A percentile compares a stretch with the other conserved stretches of the same genome.
Evolutionary conservation across 2,797 vertebrate genomes (phyloP).

Genomic region (Allobates femoralis): DNA sequence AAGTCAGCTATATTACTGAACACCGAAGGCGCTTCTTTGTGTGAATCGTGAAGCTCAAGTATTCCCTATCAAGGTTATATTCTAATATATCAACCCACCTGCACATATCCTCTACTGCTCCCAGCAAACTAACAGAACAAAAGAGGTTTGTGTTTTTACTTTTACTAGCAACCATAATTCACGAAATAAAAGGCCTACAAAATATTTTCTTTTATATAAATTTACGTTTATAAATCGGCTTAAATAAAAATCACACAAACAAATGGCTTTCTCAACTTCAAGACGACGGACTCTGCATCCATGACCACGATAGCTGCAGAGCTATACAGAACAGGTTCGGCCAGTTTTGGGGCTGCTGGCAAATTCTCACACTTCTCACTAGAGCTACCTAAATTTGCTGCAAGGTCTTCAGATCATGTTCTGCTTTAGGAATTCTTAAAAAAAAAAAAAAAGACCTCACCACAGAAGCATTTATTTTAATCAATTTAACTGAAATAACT

Average conservation of each 20-base stretch:
- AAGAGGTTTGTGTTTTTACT: neutral
- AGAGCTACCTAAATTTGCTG: conserved; percentile 67
- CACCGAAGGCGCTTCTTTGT: neutral
- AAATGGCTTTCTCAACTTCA: conserved; percentile 1
- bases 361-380: conserved; percentile 68
- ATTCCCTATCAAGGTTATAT: neutral
- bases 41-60: neutral
- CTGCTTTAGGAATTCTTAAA: neutral
- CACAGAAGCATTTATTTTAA: neutral
- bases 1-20: neutral
- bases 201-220: neutral
- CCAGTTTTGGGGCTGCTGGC: conserved; percentile 69
- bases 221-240: neutral
- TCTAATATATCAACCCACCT: neutral
- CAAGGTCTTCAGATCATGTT: conserved; percentile 47
- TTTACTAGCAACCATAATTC: neutral
- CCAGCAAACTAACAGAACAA: neutral
- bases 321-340: conserved; percentile 60
- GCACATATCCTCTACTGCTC: neutral
- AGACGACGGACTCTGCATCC: neutral
- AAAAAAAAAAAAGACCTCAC: neutral
- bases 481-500: neutral
- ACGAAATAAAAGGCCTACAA: neutral
- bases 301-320: neutral
- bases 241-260: neutral